phyloP scores from a whole-genome alignment of 2,113 vertebrate species.

The Hippoglossus stenolepis region DNA sequence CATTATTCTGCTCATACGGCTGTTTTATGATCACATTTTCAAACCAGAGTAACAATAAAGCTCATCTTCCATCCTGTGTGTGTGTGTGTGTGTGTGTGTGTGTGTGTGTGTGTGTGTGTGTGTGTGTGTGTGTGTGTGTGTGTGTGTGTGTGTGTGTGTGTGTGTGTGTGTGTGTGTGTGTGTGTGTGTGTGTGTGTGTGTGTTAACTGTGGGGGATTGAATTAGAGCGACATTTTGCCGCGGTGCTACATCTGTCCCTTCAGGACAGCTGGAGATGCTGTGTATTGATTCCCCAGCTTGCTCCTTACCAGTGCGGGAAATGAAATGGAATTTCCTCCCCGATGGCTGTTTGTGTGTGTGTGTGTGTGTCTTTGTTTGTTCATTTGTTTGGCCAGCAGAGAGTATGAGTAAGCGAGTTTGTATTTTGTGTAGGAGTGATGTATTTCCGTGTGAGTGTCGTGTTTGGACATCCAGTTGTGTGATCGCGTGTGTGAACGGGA shows the following conservation, averaged over 20 bases:
- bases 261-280: conserved; percentile 74
- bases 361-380: conserved; percentile 14
- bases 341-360: conserved; percentile 28
- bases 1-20: neutral
- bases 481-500: neutral
- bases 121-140: conserved; percentile 21
- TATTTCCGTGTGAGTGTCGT: neutral
- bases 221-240: conserved; percentile 64
- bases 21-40: conserved; percentile 28
- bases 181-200: conserved; percentile 11
- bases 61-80: conserved; percentile 21
- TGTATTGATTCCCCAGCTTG: conserved; percentile 75
- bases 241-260: conserved; percentile 70
- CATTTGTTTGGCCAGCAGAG: conserved; percentile 42
- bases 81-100: conserved; percentile 11
- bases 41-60: conserved; percentile 11
- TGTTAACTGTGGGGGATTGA: conserved; percentile 58
- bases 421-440: conserved; percentile 30
- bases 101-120: conserved; percentile 35
- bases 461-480: neutral
- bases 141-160: conserved; percentile 10
- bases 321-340: conserved; percentile 77
- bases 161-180: conserved; percentile 21
- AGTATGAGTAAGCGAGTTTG: conserved; percentile 40
- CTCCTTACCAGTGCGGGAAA: conserved; percentile 71